Base-by-base conservation (phyloP, 2,888 invertebrate genomes). In the Dicroscelio sp. region DNA sequence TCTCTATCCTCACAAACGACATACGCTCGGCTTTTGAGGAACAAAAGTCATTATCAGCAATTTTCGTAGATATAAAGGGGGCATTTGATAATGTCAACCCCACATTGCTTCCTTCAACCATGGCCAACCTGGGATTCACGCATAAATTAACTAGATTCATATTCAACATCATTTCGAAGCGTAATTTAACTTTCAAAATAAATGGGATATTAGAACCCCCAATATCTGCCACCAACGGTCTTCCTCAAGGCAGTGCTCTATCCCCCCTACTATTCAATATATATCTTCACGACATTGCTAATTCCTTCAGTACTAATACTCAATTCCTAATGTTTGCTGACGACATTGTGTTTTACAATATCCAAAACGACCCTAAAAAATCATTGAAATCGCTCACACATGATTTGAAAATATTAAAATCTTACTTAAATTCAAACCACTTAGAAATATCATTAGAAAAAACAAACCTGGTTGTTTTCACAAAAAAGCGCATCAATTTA, bases 71-170 rank as follows among this genome's bases (percentile, higher is more conserved):
- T 23, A 65, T 65, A 6, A 33, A 65, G n/a, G 65, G 65, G 4
- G 65, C 65, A 10, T 65, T 65, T 20, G 65, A 30, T 33, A 65
- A 65, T n/a, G 31, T 65, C 33, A 65, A 65, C 25, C 65, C 31
- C 3, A 20, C 31, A 3, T 17, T 33, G 12, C 2, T 65, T n/a
- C 31, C n/a, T 12, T 4, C 31, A 14, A 65, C 33, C 8, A 31
- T 65, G 2, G 20, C 31, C 2, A 65, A 65, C 12, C 10, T 65
- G 4, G 33, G 25, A 2, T 20, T 65, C 20, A 10, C 65, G 6
- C 33, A 33, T 23, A 65, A 65, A 33, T 8, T 33, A 10, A 65
- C 65, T 12, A 30, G 6, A 33, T 33, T 65, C 65, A 65, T 65
- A 20, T 20, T 12, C 8, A 65, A 65, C 20, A 65, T 33, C 8